Evolutionary conservation across 2,888 invertebrate genomes (phyloP).

Genomic region (Synergus japonicus): DNA sequence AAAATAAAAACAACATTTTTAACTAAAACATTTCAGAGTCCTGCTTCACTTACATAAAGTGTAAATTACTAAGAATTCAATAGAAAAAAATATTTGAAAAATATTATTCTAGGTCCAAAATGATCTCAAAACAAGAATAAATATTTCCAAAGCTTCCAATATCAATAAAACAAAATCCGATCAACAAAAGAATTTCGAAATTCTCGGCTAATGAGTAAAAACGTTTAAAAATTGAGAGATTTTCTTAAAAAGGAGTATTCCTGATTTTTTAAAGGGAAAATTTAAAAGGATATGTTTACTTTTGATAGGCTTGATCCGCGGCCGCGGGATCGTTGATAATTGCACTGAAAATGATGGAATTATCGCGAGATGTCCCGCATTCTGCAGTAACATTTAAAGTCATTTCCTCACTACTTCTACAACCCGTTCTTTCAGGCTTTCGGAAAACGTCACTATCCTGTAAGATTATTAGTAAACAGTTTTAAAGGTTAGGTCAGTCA

Average conservation of each 20-base stretch:
- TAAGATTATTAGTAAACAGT: slow-evolving; percentile 63
- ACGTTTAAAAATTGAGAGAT: not conserved
- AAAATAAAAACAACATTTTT: not conserved
- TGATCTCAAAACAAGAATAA: not conserved
- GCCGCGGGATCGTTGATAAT: slow-evolving; percentile 86
- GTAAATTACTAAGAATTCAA: not conserved
- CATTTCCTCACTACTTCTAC: slow-evolving; percentile 84
- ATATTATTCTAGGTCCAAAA: not conserved
- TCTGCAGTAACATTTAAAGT: slow-evolving; percentile 85
- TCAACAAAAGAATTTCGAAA: not conserved
- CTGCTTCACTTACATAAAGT: not conserved
- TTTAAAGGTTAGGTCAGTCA: slow-evolving; percentile 61
- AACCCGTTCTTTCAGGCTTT: slow-evolving; percentile 79
- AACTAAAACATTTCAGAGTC: not conserved
- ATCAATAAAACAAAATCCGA: not conserved
- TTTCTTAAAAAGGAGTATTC: not conserved
- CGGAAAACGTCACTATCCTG: slow-evolving; percentile 83
- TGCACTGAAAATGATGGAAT: slow-evolving; percentile 88
- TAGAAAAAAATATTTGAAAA: not conserved
- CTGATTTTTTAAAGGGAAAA: not conserved
- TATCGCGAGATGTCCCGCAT: slow-evolving; percentile 85
- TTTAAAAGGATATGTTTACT: slow-evolving; percentile 76
- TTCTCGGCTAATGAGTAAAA: not conserved
- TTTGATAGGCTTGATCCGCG: slow-evolving; percentile 86
- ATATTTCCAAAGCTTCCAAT: not conserved